Conservation (phyloP, 2,113 vertebrate species). For the Pongo abelii region DNA sequence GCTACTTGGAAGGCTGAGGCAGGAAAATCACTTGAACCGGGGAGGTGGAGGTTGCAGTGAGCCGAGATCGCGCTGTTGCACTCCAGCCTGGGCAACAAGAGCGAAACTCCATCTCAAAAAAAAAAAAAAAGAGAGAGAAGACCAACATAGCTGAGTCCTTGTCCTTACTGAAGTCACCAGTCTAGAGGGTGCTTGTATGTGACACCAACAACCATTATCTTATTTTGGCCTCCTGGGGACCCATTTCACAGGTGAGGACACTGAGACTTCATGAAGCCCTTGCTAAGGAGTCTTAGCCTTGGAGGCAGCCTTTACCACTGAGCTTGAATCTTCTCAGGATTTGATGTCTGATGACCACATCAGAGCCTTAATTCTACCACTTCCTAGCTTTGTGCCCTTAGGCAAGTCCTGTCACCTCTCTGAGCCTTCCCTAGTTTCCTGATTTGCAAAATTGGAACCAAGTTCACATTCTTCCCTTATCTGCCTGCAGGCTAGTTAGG, state of each 20-base stretch:
- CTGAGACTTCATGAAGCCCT: neutral
- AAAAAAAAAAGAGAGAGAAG: neutral
- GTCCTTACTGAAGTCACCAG: neutral
- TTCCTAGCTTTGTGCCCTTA: neutral
- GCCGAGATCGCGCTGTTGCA: too few relatives aligned
- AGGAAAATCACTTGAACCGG: too few relatives aligned
- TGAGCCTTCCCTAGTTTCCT: neutral
- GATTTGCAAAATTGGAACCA: neutral
- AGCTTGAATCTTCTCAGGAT: neutral
- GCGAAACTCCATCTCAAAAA: too few relatives aligned
- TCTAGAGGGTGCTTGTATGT: neutral
- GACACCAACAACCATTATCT: neutral
- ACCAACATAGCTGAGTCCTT: neutral
- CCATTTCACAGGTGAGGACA: neutral
- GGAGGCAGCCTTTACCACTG: neutral
- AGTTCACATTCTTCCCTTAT: neutral
- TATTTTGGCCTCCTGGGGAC: neutral
- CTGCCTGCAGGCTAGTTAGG: neutral
- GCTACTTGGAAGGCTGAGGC: too few relatives aligned
- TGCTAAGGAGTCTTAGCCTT: neutral
- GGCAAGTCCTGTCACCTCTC: neutral
- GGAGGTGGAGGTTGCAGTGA: too few relatives aligned
- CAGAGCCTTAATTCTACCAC: neutral
- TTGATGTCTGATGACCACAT: neutral
- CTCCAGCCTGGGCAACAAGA: too few relatives aligned